Evolutionary conservation across 2,113 vertebrate species (phyloP), one percentile per base, ranked within the genome.

Genomic region (Dasyprocta punctata): DNA sequence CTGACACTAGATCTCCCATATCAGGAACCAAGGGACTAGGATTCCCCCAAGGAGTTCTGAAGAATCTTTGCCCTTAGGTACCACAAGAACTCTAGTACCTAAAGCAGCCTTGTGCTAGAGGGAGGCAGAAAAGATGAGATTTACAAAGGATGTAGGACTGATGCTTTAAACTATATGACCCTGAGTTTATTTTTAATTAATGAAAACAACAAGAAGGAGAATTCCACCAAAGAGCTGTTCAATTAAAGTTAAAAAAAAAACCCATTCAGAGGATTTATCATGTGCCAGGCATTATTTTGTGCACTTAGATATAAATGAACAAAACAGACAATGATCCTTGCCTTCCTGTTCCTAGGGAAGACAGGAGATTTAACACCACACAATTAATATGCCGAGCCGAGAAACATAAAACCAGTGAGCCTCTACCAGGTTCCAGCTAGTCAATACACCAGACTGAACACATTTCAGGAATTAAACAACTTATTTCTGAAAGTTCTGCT

Each of bases 401-500:
- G 90, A 28, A 67, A 85, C 41, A 78, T 13, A 65, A 85, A 95
- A 83, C 60, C 47, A 13, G 0, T 7, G 65, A 92, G 36, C 3
- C 58, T 26, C 56, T 36, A 22, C 49, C 22, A 1, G 54, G n/a
- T 69, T 12, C 36, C 26, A 52, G 90, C 49, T n/a, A 11, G n/a
- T 33, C 4, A 19, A 67, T 10, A 60, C 61, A 36, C 28, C 58
- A 86, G 78, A 63, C 63, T 71, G 28, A 65, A n/a, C 17, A 86
- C 36, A 54, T 93, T 67, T 75, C 41, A 80, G 63, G 95, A 73
- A 82, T 20, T 26, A 52, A 95, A 54, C 20, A n/a, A 69, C 88
- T 86, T 54, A 13, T 81, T 92, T 63, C 44, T 52, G 54, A 92
- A 90, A 75, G 86, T 80, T 83, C 65, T 86, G 56, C 49, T 95